Evolutionary conservation across 2,888 invertebrate species (phyloP), one percentile per base, ranked within the genome.

Genomic region (Calliscelio sp.): DNA sequence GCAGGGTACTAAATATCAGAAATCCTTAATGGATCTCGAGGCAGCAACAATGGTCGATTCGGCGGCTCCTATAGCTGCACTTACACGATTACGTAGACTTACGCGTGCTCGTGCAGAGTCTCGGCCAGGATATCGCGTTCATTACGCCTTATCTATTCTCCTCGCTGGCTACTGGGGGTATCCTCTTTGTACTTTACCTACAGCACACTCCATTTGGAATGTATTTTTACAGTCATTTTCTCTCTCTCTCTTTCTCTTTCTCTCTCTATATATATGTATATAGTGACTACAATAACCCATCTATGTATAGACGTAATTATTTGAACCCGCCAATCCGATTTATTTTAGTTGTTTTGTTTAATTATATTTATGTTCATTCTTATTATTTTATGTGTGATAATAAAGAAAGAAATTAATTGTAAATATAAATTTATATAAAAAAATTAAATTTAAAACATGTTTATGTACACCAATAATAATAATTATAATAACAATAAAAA

Each of bases 21-120:
- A 89, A 88, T 88, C 89, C 89, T 88, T 92, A 91, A 91, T 92
- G 92, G 91, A 91, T 90, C 90, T 88, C 84, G 86, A 86, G 86
- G 81, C 88, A 85, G 85, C 87, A 90, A 91, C 90, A 90, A 91
- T 89, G 88, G 87, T 87, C 85, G 75, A 85, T 85, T 86, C 66
- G 71, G 83, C 80, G 83, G 88, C 88, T 87, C 79, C 87, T 86
- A 87, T 86, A 79, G 84, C 65, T 84, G 86, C 86, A 85, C 86
- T 82, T 80, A 84, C 82, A 82, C 86, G 84, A 84, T 84, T 84
- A 85, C 66, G 83, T 82, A 83, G 82, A 85, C 86, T 86, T 81
- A 82, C 79, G 82, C 86, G 82, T 85, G 84, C 86, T 85, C 84
- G 82, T 78, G 79, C 84, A 82, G 79, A 51, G 66, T 81, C 84